Base-by-base conservation (phyloP, 2,888 invertebrate species). In the Rotaria macrura region DNA sequence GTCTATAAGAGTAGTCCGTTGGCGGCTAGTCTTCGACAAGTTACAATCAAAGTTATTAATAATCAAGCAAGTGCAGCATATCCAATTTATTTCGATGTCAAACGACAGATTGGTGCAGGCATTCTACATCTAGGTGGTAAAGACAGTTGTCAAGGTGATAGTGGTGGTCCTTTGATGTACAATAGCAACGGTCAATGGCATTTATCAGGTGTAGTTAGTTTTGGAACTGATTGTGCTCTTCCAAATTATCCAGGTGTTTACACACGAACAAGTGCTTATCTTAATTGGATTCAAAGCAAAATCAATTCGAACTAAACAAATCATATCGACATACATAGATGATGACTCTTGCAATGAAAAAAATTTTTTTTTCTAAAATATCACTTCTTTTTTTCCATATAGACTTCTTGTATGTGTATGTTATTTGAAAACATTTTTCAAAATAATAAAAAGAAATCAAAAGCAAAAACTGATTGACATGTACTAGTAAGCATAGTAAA, bases 61-160 rank as follows among this genome's bases (percentile, higher is more conserved):
- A 5, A 47, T 10, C 84, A 52, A 49, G 38, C 40, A 9, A 29
- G 23, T 25, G 34, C 38, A 54, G 34, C 23, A 10, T 84, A 84
- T 34, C 23, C 84, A 34, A n/a, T 9, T 25, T 34, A 52, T 38
- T 65, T 65, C 20, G 54, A 47, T 52, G 34, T 29, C 23, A 25
- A 84, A 34, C 47, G 38, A 38, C 84, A 84, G 29, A 52, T 84
- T 10, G 38, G 84, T 84, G 84, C 84, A 14, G 52, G 84, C 12
- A 52, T 52, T 12, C 34, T 43, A 43, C 14, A 84, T 23, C 5
- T 20, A 7, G 34, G 52, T 52, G 43, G 34, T 23, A 84, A 84
- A 84, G 84, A 84, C 52, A 43, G 40, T 52, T 84, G 84, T 84
- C 84, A 84, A 84, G 84, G 84, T 84, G 84, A 84, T 84, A 49